Evolutionary conservation across 2,888 invertebrate species (phyloP).

Genomic region (Isotomurus palustris): DNA sequence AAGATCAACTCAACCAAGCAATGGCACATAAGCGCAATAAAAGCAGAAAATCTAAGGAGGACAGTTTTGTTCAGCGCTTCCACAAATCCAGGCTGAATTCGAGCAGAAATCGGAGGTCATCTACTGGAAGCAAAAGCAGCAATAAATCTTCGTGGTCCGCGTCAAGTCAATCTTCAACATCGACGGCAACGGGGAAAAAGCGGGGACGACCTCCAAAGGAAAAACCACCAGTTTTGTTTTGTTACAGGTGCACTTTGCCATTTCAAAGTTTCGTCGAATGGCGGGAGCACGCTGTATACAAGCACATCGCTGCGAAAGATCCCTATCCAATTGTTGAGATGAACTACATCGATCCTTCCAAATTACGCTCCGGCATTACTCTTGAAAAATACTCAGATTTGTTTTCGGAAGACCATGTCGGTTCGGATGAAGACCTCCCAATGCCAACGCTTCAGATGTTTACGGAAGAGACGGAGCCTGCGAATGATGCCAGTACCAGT

Average conservation of each 20-base stretch:
- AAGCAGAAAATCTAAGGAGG: not conserved
- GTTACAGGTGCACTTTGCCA: slow-evolving; percentile 13
- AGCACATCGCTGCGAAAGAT: slow-evolving; percentile 28
- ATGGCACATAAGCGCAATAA: not conserved
- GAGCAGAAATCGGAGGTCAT: not conserved
- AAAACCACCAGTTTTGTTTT: not conserved
- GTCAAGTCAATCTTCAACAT: not conserved
- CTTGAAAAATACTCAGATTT: too few relatives aligned
- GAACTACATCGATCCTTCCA: slow-evolving; percentile 28
- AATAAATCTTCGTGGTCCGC: not conserved
- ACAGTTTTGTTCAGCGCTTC: not conserved
- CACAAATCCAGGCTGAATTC: not conserved
- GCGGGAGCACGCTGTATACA: slow-evolving; percentile 30
- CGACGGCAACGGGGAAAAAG: not conserved
- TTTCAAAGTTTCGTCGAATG: slow-evolving; percentile 22
- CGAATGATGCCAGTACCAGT: too few relatives aligned
- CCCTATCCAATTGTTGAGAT: slow-evolving; percentile 39
- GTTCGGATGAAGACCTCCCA: too few relatives aligned
- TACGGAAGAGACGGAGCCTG: too few relatives aligned
- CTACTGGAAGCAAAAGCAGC: not conserved
- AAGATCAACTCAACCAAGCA: not conserved
- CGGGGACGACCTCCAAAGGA: not conserved
- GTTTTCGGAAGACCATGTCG: too few relatives aligned
- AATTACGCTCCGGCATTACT: too few relatives aligned
- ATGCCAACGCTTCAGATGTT: too few relatives aligned